Base-by-base conservation (phyloP, 2,797 vertebrate species). In the Paramormyrops hopkinsi region DNA sequence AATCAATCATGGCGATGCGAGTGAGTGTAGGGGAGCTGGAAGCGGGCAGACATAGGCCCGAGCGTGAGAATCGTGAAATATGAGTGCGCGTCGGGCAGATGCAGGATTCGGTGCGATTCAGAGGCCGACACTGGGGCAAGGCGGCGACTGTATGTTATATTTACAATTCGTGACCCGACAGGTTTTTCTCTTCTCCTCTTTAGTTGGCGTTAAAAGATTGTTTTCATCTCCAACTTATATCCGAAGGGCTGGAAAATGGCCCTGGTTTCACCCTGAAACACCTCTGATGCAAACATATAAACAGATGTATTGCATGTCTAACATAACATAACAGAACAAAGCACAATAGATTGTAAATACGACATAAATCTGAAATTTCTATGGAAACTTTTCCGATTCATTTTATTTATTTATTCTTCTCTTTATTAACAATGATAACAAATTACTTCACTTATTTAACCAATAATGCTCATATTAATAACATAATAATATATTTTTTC, bases 61-160 rank as follows among this genome's bases (percentile, higher is more conserved):
- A 51, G 50, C 84, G 50, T 53, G 84, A 86, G 84, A 86, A 86
- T 37, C 50, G 19, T 54, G 84, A 86, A 86, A 86, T 25, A 53
- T 50, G 84, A 86, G 84, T 2, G 22, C 19, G 25, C 51, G 44
- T 9, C n/a, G n/a, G 48, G 82, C 82, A 83, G 84, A 14, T 14
- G 6, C 51, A 19, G 44, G 41, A 22, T 83, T 83, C 79, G 8
- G 62, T 29, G 62, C 22, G 25, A 12, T 69, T 69, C 69, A 19
- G 44, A 85, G 44, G 46, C 82, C 9, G 44, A 50, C 82, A 22
- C 44, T 83, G 46, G 51, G 48, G 51, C 51, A 19, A 29, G 17
- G 48, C 48, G 2, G 51, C 14, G 29, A 22, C 25, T 7, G 84
- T 54, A 25, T 17, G 1, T 29, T 53, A 25, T 37, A 54, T 54